phyloP scores from a whole-genome alignment of 2,797 vertebrate genomes.

The Platyrinchus mystaceus region DNA sequence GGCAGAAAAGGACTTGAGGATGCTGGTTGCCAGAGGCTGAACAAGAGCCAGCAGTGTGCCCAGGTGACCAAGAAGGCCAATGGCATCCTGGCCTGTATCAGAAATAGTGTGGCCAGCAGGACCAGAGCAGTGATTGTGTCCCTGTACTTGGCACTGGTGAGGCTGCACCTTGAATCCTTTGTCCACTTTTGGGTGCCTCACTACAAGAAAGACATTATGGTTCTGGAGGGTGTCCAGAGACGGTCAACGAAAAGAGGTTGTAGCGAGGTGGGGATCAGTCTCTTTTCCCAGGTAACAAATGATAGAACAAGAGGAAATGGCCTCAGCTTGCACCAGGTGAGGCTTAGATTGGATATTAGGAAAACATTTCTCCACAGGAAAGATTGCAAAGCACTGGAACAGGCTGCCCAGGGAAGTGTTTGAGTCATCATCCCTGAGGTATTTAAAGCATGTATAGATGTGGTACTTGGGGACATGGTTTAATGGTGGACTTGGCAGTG shows the following conservation, averaged over 20 bases:
- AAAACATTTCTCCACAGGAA: neutral
- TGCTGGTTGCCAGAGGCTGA: accelerated
- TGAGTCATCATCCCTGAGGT: neutral
- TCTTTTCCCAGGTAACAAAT: neutral
- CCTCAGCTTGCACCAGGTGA: neutral
- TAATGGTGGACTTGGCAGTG: neutral
- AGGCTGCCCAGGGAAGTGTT: neutral
- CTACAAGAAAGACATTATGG: neutral
- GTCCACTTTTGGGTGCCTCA: neutral
- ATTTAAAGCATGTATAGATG: neutral
- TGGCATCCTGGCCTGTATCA: neutral
- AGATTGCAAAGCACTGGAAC: neutral
- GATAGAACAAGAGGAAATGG: neutral
- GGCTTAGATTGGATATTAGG: neutral
- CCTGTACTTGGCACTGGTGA: accelerated
- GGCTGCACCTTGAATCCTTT: accelerated
- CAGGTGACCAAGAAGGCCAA: neutral
- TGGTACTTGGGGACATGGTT: neutral
- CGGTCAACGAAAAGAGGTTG: neutral
- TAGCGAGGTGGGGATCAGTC: no score
- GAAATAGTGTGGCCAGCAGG: accelerated
- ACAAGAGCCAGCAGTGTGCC: neutral
- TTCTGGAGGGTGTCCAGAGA: neutral
- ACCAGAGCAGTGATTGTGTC: accelerated
- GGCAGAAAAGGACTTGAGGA: neutral